Base-by-base conservation (phyloP, 1,140 invertebrate species). In the Heliconius congener region DNA sequence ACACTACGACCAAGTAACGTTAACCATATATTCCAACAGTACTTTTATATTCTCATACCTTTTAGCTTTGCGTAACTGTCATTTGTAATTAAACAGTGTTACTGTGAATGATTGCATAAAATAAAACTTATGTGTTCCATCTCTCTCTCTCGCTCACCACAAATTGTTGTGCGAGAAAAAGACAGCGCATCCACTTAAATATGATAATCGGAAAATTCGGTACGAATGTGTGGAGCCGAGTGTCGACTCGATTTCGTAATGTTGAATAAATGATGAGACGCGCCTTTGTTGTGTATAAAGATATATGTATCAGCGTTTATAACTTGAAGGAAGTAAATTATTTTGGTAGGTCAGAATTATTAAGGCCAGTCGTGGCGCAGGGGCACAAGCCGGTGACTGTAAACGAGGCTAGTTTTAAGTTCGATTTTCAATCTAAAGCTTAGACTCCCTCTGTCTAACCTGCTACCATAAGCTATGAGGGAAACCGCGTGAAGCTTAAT, bases 201-300 rank as follows among this genome's bases (percentile, higher is more conserved):
- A 90, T 90, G 87, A 88, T 88, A 90, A 90, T 88, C 85, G 86
- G 84, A 86, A 86, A 85, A 88, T 90, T 86, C 84, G 81, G 84
- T 81, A 85, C 86, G 85, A 86, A 85, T 86, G 86, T 84, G 81
- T 78, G 84, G 79, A 83, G 78, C 83, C 76, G 81, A 74, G 81
- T 76, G 79, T 83, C 87, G 81, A 84, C 85, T 87, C 84, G 85
- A 88, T 87, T 88, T 82, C 73, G 60, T 79, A 66, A 78, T 77
- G 79, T 78, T 88, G 88, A 90, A 90, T 90, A 86, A 88, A 81
- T 83, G 82, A 90, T 88, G 85, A 86, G 84, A 55, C 71, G 73
- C 82, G 82, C 83, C 85, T 82, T 85, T 85, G 86, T 82, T 86
- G 13, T 46, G 16, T 46, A 46, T 46, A 13, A 13, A 13, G 30